Percentiles rank a stretch among this genome's conserved stretches.
Evolutionary conservation across 2,113 vertebrate genomes (phyloP).

Genomic region (Cyprinus carpio): DNA sequence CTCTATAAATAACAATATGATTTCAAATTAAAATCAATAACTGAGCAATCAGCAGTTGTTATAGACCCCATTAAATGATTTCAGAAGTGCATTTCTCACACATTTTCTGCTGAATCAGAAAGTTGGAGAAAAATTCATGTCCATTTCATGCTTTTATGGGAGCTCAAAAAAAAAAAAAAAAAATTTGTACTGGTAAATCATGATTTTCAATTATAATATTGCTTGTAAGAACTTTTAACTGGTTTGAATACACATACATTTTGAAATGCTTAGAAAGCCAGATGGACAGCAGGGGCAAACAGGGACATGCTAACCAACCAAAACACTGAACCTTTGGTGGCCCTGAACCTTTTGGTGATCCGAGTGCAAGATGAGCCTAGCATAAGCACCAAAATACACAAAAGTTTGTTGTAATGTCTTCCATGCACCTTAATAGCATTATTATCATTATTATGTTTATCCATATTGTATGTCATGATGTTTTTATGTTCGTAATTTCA

Average conservation of each 20-base stretch:
- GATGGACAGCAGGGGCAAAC: background rate
- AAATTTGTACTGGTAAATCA: background rate
- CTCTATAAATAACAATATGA: background rate
- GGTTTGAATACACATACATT: background rate
- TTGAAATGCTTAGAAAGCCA: background rate
- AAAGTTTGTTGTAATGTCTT: background rate
- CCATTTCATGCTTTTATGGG: background rate
- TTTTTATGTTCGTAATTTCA: background rate
- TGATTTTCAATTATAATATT: background rate
- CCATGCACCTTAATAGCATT: background rate
- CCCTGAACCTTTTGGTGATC: background rate
- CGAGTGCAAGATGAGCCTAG: background rate
- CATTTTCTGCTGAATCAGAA: background rate
- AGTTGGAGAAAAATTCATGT: background rate
- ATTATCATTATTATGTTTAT: background rate
- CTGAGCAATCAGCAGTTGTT: background rate
- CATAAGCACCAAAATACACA: background rate
- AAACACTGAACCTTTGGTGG: background rate
- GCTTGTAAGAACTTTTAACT: background rate
- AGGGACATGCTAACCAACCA: background rate
- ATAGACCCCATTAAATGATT: background rate
- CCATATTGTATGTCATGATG: background rate
- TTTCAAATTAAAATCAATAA: background rate
- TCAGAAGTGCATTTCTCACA: background rate
- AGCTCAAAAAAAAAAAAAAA: rapidly evolving